Evolutionary conservation across 1,140 invertebrate species (phyloP), one percentile per base, ranked within the genome.

Genomic region (Yoshiicerus persimilis): DNA sequence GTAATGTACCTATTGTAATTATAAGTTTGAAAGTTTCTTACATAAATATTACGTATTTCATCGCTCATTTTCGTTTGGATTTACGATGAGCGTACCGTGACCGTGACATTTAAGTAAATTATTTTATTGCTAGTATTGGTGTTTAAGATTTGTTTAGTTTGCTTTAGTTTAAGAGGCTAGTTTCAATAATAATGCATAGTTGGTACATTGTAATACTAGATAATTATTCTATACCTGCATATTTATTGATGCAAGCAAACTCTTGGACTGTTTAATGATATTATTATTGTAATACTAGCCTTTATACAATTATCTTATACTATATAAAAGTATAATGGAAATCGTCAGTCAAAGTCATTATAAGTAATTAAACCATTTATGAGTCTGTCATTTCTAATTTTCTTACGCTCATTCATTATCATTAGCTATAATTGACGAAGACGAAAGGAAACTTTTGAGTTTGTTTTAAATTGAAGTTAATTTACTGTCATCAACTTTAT

Each of bases 401-500:
- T n/a, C n/a, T n/a, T n/a, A n/a, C n/a, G n/a, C n/a, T n/a, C n/a
- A n/a, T n/a, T n/a, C n/a, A n/a, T n/a, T n/a, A n/a, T n/a, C n/a
- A n/a, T n/a, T n/a, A n/a, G n/a, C n/a, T n/a, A n/a, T 56, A 56
- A 56, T 56, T 16, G 4, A 41, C 9, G n/a, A n/a, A n/a, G n/a
- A n/a, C n/a, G n/a, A n/a, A n/a, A n/a, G n/a, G n/a, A n/a, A n/a
- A n/a, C n/a, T n/a, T n/a, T n/a, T n/a, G n/a, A n/a, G 41, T 47
- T 47, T 10, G n/a, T 64, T 10, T 64, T 64, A 47, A 47, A 2
- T 64, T 70, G 4, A 32, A 70, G 66, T 11, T 32, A 70, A 34
- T 80, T 80, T 38, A 80, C 34, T 36, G 30, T 34, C 75, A 80
- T 80, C 75, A 80, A 80, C 75, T 80, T 80, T 80, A 80, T 80